Conservation (phyloP, 2,797 vertebrate genomes). For the Malurus splendens region DNA sequence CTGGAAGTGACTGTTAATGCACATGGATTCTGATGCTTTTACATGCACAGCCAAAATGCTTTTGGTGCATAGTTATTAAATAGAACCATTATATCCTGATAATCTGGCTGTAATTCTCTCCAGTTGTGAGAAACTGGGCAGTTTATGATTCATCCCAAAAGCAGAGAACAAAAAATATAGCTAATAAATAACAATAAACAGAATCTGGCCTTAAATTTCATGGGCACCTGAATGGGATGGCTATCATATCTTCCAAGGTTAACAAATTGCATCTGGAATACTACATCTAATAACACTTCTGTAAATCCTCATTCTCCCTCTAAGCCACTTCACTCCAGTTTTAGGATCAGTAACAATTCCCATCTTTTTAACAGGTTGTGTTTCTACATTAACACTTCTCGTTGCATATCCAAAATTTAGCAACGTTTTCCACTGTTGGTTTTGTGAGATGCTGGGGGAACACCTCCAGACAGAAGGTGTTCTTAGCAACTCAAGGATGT, state of each 20-base stretch:
- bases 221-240: not conserved
- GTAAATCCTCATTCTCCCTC: not conserved
- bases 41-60: constrained; percentile 15
- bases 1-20: not conserved
- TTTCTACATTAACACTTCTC: not conserved
- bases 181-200: not conserved
- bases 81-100: not conserved
- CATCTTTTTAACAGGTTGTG: not conserved
- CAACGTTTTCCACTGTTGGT: fast-evolving
- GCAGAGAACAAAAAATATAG: not conserved
- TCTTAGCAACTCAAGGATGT: not conserved
- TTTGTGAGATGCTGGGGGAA: not conserved
- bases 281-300: not conserved
- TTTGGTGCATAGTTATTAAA: not conserved
- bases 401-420: not conserved
- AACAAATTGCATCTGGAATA: not conserved
- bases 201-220: not conserved
- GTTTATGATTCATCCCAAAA: not conserved
- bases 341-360: not conserved
- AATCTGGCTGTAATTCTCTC: not conserved
- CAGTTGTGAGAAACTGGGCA: not conserved
- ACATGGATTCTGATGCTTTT: constrained; percentile 1
- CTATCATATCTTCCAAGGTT: not conserved
- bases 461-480: not conserved
- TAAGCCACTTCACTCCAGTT: not conserved